Percentiles rank a stretch among this genome's conserved stretches.
phyloP scores from a whole-genome alignment of 2,888 invertebrate genomes.

The Hecatera dysodea region DNA sequence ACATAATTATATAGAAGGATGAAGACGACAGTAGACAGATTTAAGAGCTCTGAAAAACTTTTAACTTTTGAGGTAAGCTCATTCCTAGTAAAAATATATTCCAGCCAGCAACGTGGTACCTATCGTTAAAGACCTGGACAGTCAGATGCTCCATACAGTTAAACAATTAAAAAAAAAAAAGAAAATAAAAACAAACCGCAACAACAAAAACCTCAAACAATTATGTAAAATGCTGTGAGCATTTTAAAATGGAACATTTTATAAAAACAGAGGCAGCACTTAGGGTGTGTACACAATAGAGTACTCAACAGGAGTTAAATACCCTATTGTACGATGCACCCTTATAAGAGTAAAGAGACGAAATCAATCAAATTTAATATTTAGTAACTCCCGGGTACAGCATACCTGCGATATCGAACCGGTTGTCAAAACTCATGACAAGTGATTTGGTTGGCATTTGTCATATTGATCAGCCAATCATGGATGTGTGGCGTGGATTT shows the following conservation, averaged over 20 bases:
- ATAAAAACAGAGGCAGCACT: too few species aligned
- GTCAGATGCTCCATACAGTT: background rate
- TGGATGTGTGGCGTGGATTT: background rate
- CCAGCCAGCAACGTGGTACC: background rate
- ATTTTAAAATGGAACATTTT: too few species aligned
- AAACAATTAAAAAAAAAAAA: too few species aligned
- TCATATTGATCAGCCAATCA: constrained; percentile 11
- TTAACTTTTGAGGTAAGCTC: background rate
- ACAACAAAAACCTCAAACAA: too few species aligned
- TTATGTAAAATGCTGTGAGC: too few species aligned
- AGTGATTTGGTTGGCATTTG: constrained; percentile 10
- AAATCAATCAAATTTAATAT: background rate
- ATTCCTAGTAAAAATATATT: background rate
- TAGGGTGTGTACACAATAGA: too few species aligned
- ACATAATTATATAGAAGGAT: too few species aligned
- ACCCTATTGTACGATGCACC: too few species aligned
- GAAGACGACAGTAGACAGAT: background rate
- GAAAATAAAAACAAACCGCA: too few species aligned
- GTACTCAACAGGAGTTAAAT: too few species aligned
- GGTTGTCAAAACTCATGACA: constrained; percentile 26
- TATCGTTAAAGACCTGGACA: background rate
- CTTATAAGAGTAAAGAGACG: background rate
- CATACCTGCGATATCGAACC: constrained; percentile 12
- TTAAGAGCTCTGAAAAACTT: background rate
- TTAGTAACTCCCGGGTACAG: background rate